Evolutionary conservation across 2,888 invertebrate genomes (phyloP).

Genomic region (Oligia latruncula): DNA sequence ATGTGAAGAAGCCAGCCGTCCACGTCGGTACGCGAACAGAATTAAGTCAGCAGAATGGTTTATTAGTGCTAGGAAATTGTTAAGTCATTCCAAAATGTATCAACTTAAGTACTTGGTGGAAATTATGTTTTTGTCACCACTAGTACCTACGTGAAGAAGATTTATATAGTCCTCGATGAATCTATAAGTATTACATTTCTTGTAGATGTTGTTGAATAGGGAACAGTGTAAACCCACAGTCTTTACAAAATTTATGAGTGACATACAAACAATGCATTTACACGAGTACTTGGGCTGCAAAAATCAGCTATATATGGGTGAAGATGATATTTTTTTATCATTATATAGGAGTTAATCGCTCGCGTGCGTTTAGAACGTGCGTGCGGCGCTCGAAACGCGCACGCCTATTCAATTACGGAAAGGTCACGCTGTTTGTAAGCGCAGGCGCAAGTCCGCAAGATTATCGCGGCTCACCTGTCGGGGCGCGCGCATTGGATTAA

Average conservation of each 20-base stretch:
- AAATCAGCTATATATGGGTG: slow-evolving; percentile 47
- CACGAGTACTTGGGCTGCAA: slow-evolving; percentile 25
- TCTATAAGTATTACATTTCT: slow-evolving; percentile 6
- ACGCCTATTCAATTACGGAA: slow-evolving; percentile 89
- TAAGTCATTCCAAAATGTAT: slow-evolving; percentile 54
- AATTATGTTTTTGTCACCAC: slow-evolving; percentile 55
- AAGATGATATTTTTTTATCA: slow-evolving; percentile 65
- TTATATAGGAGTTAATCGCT: slow-evolving; percentile 70
- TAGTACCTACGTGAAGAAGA: slow-evolving; percentile 48
- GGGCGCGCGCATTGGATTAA: slow-evolving; percentile 78
- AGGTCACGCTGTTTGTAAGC: slow-evolving; percentile 86
- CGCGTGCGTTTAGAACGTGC: slow-evolving; percentile 85
- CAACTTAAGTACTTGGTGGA: slow-evolving; percentile 41
- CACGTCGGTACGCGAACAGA: slow-evolving; percentile 53
- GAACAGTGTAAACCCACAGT: not conserved
- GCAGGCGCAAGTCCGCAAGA: slow-evolving; percentile 85
- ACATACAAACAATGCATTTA: slow-evolving; percentile 37
- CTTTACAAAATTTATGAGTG: slow-evolving; percentile 44
- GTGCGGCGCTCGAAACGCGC: slow-evolving; percentile 81
- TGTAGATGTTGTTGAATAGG: slow-evolving; percentile 21
- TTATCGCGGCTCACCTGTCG: slow-evolving; percentile 87
- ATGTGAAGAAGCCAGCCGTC: slow-evolving; percentile 53
- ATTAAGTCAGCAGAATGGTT: slow-evolving; percentile 62
- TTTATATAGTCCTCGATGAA: slow-evolving; percentile 45
- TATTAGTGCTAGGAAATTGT: slow-evolving; percentile 58